Conservation (phyloP, 2,113 vertebrate genomes). For the Phocoena phocoena region DNA sequence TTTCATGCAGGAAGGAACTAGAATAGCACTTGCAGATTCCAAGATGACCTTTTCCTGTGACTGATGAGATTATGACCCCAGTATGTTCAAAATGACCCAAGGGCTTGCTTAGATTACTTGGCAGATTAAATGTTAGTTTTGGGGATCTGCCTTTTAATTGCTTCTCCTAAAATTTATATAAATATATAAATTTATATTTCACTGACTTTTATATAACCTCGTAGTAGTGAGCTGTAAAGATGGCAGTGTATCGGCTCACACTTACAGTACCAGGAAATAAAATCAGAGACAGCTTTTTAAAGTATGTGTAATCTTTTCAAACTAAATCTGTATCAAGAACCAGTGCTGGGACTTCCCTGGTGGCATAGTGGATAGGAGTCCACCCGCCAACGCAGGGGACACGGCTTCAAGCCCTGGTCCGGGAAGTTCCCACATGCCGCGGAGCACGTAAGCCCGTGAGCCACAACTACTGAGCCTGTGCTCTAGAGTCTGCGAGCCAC, state of each 20-base stretch:
- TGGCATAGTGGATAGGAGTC: not conserved
- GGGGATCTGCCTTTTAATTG: not conserved
- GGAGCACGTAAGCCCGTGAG: fast-evolving
- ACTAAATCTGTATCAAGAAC: not conserved
- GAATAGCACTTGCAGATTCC: not conserved
- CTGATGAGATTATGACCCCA: not conserved
- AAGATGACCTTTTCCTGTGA: not conserved
- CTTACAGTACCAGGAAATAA: not conserved
- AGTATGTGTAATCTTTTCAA: not conserved
- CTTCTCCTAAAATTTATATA: not conserved
- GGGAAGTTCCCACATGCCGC: not conserved
- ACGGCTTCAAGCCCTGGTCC: no score
- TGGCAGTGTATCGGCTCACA: not conserved
- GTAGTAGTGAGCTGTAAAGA: not conserved
- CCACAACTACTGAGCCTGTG: not conserved
- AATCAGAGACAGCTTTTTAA: not conserved
- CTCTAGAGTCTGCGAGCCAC: not conserved
- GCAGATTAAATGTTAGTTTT: not conserved
- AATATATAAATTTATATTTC: not conserved
- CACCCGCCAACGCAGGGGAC: not conserved
- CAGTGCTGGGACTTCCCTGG: not conserved
- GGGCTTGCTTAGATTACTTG: not conserved
- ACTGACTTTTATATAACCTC: not conserved
- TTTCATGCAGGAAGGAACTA: not conserved
- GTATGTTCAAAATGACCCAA: not conserved